Percentiles rank a stretch among this genome's conserved stretches.
These are phyloP conservation scores for Mirza zaza DNA, from an alignment of 2,113 vertebrate genomes.

Conservation along the genomic window DNA sequence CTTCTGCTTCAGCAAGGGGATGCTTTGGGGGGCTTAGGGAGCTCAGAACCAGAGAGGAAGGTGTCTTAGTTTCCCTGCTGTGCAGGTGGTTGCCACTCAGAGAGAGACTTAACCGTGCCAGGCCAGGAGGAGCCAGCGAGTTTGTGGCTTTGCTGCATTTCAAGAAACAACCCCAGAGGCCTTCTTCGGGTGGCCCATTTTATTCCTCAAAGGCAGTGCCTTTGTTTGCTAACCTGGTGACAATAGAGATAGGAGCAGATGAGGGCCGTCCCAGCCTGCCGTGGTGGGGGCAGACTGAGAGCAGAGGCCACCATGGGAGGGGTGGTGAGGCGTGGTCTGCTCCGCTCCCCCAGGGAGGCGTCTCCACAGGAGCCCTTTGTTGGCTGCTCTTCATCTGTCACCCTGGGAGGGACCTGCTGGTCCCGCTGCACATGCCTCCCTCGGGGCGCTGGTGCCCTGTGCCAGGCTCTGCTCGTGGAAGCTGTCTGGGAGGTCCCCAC, in stretches of 20 bases:
- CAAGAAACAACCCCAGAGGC: neutral
- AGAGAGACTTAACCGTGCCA: neutral
- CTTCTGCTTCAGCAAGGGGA: neutral
- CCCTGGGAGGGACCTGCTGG: neutral
- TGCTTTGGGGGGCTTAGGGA: neutral
- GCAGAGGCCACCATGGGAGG: neutral
- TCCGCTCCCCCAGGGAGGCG: neutral
- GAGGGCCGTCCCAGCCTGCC: no score
- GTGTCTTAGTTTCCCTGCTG: no score
- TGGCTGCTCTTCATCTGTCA: neutral
- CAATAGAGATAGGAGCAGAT: neutral
- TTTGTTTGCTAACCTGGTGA: neutral
- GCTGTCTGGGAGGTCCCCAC: neutral
- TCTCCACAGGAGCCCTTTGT: no score
- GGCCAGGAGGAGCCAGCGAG: accelerated
- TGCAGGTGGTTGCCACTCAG: neutral
- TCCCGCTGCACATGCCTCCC: neutral
- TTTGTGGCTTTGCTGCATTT: neutral
- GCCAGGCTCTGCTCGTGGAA: neutral
- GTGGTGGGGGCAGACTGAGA: neutral
- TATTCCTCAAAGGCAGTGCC: neutral
- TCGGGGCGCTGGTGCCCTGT: neutral
- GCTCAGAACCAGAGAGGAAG: neutral
- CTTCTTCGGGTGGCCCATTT: neutral
- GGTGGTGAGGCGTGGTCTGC: neutral